Conservation (phyloP, 1,140 invertebrate species). For the Oedothorax gibbosus region DNA sequence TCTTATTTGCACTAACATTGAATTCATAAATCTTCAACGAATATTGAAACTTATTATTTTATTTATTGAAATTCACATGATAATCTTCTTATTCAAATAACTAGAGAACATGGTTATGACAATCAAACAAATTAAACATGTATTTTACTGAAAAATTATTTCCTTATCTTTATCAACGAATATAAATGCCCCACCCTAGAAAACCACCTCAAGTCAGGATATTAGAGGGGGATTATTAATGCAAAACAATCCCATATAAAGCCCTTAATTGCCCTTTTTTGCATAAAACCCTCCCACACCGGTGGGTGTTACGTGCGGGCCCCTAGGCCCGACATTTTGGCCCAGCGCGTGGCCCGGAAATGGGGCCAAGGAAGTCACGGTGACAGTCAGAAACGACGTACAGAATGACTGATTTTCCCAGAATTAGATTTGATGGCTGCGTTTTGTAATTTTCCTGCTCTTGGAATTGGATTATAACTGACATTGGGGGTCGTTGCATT, state of each 20-base stretch:
- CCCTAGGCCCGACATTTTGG: not conserved
- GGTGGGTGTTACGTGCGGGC: slow-evolving; percentile 2
- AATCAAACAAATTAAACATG: too few species aligned
- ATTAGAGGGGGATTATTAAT: slow-evolving; percentile 43
- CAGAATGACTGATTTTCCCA: slow-evolving; percentile 37
- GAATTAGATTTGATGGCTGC: slow-evolving; percentile 46
- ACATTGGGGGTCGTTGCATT: slow-evolving; percentile 9
- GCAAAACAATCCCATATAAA: slow-evolving; percentile 18
- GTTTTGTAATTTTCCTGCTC: not conserved
- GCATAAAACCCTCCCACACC: slow-evolving; percentile 23
- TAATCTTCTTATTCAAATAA: too few species aligned
- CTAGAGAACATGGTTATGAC: too few species aligned
- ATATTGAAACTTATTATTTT: too few species aligned
- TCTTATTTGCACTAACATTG: too few species aligned
- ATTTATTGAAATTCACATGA: too few species aligned
- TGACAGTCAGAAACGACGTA: slow-evolving; percentile 40
- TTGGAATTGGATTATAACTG: slow-evolving; percentile 12
- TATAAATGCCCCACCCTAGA: too few species aligned
- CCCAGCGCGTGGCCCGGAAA: slow-evolving; percentile 6
- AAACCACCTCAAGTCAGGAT: slow-evolving; percentile 1
- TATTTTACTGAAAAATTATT: too few species aligned
- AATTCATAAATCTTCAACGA: too few species aligned
- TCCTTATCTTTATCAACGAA: too few species aligned
- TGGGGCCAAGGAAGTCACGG: slow-evolving; percentile 47
- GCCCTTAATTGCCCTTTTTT: slow-evolving; percentile 36